Percentiles rank a stretch among this genome's conserved stretches.
Evolutionary conservation across 1,140 invertebrate genomes (phyloP).

Genomic region (Drosophila ohnishii): DNA sequence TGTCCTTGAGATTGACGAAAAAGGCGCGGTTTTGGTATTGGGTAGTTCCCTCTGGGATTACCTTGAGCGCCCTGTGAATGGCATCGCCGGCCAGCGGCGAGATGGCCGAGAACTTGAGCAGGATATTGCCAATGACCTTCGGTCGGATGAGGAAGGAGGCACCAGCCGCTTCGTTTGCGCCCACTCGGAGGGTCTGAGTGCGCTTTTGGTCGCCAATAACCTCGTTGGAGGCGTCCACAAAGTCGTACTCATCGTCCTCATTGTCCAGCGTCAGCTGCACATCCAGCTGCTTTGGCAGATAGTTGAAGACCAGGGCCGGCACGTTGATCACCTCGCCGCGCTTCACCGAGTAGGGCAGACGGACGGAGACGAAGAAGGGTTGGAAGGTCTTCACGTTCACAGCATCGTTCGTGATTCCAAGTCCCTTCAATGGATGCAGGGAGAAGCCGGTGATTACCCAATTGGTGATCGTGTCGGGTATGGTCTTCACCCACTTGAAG

Average conservation of each 20-base stretch:
- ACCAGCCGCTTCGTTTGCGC: slow-evolving; percentile 87
- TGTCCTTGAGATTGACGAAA: slow-evolving; percentile 89
- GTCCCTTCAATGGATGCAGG: slow-evolving; percentile 91
- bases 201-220: slow-evolving; percentile 84
- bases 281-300: slow-evolving; percentile 87
- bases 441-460: slow-evolving; percentile 97
- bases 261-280: slow-evolving; percentile 94
- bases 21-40: slow-evolving; percentile 90
- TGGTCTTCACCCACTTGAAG: slow-evolving; percentile 83
- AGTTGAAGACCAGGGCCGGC: slow-evolving; percentile 79
- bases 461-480: slow-evolving; percentile 95
- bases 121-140: slow-evolving; percentile 88
- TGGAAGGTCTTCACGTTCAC: slow-evolving; percentile 93
- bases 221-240: slow-evolving; percentile 86
- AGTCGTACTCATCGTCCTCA: slow-evolving; percentile 90
- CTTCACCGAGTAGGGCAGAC: slow-evolving; percentile 93
- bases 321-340: slow-evolving; percentile 84
- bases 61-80: slow-evolving; percentile 88
- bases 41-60: slow-evolving; percentile 91
- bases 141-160: slow-evolving; percentile 92
- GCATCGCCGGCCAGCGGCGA: slow-evolving; percentile 89
- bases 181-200: slow-evolving; percentile 86
- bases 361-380: slow-evolving; percentile 92
- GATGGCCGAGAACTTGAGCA: slow-evolving; percentile 90
- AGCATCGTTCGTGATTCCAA: slow-evolving; percentile 90